Base-by-base conservation (phyloP, 1,140 invertebrate genomes). In the Steinernema feltiae region DNA sequence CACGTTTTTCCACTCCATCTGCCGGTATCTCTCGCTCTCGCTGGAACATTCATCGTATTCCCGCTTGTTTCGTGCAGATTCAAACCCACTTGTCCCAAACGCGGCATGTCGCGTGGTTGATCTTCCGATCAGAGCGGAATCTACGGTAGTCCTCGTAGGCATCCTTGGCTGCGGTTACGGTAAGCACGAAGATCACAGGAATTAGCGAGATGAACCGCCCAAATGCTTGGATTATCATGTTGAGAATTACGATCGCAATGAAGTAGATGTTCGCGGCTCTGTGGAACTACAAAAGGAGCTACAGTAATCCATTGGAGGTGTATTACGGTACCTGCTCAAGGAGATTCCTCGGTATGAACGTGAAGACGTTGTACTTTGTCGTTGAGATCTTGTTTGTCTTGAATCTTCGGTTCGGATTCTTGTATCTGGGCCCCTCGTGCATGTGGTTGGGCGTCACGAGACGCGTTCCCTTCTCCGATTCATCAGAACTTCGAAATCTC, bases 111-210 rank as follows among this genome's bases (percentile, higher is more conserved):
- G 91, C 92, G 86, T 94, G 93, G 87, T 98, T 98, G 78, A 98
- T 93, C 79, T 94, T 90, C 81, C 92, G 93, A 87, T 98, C 96
- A 69, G 93, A 94, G 3, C 90, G 90, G 80, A 93, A 91, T 84
- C 96, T 89, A 71, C 94, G 89, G 53, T 93, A 91, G 88, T 99
- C 96, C 88, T 98, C 96, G 87, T 94, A 97, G 71, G 94, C 90
- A 89, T 99, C 95, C 88, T 99, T 99, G 35, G 98, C 90, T 0
- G 94, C 94, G 0, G 96, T 98, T n/a, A 98, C 93, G 76, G 92
- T 91, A 1, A 99, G 90, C 80, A 99, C 95, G 90, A 98, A 95
- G 82, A 94, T 87, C 71, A 96, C 93, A 0, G 94, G 94, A 80
- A 97, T 90, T 91, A 97, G 94, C 0, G 95, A 93, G 75, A 98